phyloP scores from a whole-genome alignment of 1,140 invertebrate species.

The Scaptomyza pallida region DNA sequence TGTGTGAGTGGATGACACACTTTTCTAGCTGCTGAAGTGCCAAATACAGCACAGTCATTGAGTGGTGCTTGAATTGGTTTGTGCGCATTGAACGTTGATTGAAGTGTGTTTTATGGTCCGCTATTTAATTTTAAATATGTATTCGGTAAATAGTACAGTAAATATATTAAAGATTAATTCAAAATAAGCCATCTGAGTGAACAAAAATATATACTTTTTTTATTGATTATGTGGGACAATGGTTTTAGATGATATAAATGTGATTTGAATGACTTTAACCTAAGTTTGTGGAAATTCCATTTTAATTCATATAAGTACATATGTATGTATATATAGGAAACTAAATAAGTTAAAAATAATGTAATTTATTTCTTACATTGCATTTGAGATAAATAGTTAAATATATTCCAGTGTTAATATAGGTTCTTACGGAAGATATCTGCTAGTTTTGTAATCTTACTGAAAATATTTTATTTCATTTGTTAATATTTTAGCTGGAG shows the following conservation, averaged over 20 bases:
- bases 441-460: neutral
- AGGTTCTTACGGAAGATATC: neutral
- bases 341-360: too few species aligned
- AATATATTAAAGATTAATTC: neutral
- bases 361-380: too few species aligned
- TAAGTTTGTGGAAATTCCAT: too few species aligned
- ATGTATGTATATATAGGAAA: too few species aligned
- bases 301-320: too few species aligned
- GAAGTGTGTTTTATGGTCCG: conserved; percentile 21
- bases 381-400: too few species aligned
- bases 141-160: conserved; percentile 8
- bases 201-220: too few species aligned
- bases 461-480: neutral
- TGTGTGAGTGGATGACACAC: conserved; percentile 29
- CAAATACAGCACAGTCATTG: conserved; percentile 19
- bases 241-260: too few species aligned
- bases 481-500: conserved; percentile 1
- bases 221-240: too few species aligned
- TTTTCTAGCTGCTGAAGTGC: conserved; percentile 23
- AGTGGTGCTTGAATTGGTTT: conserved; percentile 27
- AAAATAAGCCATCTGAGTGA: neutral
- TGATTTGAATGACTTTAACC: too few species aligned
- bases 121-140: neutral
- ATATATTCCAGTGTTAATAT: too few species aligned
- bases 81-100: conserved; percentile 19